These are phyloP conservation scores for Stomorhina lunata DNA, from an alignment of 2,888 invertebrate species.

Conservation along the genomic window DNA sequence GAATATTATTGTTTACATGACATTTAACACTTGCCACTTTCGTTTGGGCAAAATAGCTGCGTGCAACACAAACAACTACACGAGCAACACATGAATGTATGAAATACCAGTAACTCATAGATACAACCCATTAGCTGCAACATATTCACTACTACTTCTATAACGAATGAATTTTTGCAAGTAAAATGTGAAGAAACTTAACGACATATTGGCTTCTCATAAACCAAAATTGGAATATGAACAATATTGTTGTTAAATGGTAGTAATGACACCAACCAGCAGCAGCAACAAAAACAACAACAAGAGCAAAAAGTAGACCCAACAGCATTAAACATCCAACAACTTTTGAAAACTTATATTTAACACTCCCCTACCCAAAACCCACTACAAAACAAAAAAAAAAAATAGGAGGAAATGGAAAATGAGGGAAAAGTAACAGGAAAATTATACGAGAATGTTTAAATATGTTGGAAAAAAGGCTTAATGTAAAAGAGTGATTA, in stretches of 20 bases:
- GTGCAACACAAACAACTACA: not conserved
- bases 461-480: too few species aligned
- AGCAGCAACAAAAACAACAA: not conserved
- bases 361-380: slow-evolving; percentile 51
- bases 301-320: not conserved
- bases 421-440: slow-evolving; percentile 11
- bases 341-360: slow-evolving; percentile 38
- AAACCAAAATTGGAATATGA: slow-evolving; percentile 56
- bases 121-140: not conserved
- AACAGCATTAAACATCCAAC: slow-evolving; percentile 35
- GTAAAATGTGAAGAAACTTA: slow-evolving; percentile 11
- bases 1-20: slow-evolving; percentile 61
- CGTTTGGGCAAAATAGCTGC: slow-evolving; percentile 2
- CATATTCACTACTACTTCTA: not conserved
- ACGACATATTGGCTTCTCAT: slow-evolving; percentile 61
- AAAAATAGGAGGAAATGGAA: slow-evolving; percentile 21
- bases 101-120: not conserved
- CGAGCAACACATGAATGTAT: not conserved
- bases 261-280: slow-evolving; percentile 26
- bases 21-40: slow-evolving; percentile 63
- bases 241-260: slow-evolving; percentile 23
- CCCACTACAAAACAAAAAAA: slow-evolving; percentile 44
- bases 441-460: too few species aligned
- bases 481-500: slow-evolving; percentile 53
- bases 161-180: not conserved